Evolutionary conservation across 2,113 vertebrate species (phyloP).

Genomic region (Pimephales promelas): DNA sequence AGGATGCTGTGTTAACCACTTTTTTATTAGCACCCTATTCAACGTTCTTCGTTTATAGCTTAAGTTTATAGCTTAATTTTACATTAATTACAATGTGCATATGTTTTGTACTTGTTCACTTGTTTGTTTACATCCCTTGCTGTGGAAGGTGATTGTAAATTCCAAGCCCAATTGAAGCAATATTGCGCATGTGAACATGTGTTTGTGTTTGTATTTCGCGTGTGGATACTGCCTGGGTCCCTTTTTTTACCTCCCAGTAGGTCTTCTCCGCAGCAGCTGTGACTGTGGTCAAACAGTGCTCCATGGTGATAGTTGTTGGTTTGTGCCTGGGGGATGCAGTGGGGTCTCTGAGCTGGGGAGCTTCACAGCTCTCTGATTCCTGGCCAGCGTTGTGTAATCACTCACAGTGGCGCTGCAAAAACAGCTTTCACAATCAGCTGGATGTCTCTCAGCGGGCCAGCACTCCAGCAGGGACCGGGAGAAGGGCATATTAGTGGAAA

Average conservation of each 20-base stretch:
- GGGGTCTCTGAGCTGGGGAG: conserved; percentile 33
- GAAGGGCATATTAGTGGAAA: conserved; percentile 28
- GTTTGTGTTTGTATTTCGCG: conserved; percentile 41
- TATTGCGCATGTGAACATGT: conserved; percentile 31
- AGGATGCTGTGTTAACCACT: background rate
- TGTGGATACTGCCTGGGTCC: conserved; percentile 20
- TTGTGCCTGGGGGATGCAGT: conserved; percentile 36
- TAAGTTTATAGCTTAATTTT: conserved; percentile 14
- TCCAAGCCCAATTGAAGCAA: conserved; percentile 35
- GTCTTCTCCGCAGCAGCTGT: conserved; percentile 39
- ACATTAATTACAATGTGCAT: background rate
- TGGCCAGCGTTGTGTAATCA: conserved; percentile 74
- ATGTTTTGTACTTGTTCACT: background rate
- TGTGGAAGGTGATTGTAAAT: background rate
- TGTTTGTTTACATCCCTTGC: conserved; percentile 1
- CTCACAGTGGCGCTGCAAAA: conserved; percentile 70
- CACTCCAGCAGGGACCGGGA: conserved; percentile 26
- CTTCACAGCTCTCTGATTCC: conserved; percentile 61
- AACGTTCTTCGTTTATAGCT: background rate
- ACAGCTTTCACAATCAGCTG: conserved; percentile 80
- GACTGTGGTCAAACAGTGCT: conserved; percentile 30
- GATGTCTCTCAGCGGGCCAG: conserved; percentile 66
- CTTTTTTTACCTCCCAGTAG: conserved; percentile 16
- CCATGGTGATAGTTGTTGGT: conserved; percentile 33
- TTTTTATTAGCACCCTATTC: conserved; percentile 31